These are phyloP conservation scores for Crocodylus rhombifer DNA, from an alignment of 2,797 vertebrate species.

Conservation along the genomic window DNA sequence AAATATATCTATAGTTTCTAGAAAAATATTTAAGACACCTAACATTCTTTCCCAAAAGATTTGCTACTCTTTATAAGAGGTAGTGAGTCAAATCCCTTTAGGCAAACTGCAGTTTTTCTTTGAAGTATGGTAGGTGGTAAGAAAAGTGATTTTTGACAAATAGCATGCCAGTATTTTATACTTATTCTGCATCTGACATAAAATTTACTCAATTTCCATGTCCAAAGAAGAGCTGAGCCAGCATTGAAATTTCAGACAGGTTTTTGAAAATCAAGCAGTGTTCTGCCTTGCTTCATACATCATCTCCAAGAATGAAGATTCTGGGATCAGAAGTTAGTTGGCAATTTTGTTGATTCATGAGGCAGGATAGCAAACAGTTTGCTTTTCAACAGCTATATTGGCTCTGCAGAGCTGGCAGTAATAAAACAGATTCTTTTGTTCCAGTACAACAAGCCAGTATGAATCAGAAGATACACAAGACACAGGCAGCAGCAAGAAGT, in stretches of 20 bases:
- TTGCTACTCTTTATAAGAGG: neutral
- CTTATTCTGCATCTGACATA: neutral
- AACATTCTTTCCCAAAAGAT: neutral
- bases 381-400: constrained; percentile 31
- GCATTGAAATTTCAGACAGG: neutral
- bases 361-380: constrained; percentile 13
- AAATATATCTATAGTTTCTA: neutral
- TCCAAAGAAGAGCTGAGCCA: neutral
- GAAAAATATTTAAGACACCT: neutral
- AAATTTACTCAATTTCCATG: neutral
- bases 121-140: neutral
- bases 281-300: neutral
- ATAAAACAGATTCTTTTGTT: constrained; percentile 26
- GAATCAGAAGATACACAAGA: constrained; percentile 29
- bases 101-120: neutral
- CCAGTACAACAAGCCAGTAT: constrained; percentile 14
- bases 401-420: neutral
- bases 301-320: neutral
- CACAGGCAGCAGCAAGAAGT: constrained; percentile 2
- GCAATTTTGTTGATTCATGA: constrained; percentile 10
- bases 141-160: neutral
- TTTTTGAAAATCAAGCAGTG: neutral
- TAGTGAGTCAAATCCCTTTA: neutral
- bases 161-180: neutral
- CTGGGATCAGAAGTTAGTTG: constrained; percentile 1